A percentile compares a stretch with the other conserved stretches of the same genome.
Evolutionary conservation across 2,797 vertebrate genomes (phyloP).

Genomic region (Cuniculus paca): DNA sequence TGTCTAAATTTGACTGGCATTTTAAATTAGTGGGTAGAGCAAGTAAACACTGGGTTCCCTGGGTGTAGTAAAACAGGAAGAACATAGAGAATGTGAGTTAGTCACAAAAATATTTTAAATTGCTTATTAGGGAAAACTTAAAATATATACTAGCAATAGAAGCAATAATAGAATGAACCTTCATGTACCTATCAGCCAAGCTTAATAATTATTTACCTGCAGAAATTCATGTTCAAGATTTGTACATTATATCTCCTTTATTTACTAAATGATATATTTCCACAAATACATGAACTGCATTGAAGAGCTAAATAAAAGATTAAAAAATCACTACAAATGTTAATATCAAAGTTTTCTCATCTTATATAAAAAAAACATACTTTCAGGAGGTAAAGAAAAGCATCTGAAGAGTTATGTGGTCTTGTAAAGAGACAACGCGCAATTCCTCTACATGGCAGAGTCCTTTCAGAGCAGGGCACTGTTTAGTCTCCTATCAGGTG

Average conservation of each 20-base stretch:
- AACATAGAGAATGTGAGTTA: slow-evolving; percentile 26
- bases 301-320: slow-evolving; percentile 36
- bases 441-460: background rate
- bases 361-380: background rate
- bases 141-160: background rate
- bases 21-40: background rate
- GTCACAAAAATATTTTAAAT: slow-evolving; percentile 17
- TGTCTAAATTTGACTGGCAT: background rate
- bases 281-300: slow-evolving; percentile 4
- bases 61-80: background rate
- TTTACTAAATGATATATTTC: slow-evolving; percentile 16
- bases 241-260: background rate
- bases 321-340: background rate
- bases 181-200: background rate
- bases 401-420: background rate
- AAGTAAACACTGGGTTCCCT: background rate
- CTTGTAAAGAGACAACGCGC: background rate
- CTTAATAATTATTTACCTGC: slow-evolving; percentile 30
- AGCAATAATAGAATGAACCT: background rate
- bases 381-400: background rate
- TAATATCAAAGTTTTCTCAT: background rate
- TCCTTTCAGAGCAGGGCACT: background rate
- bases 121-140: slow-evolving; percentile 34
- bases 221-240: slow-evolving; percentile 45
- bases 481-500: slow-evolving; percentile 32